Evolutionary conservation across 2,113 vertebrate species (phyloP).

Genomic region (Proteles cristata): DNA sequence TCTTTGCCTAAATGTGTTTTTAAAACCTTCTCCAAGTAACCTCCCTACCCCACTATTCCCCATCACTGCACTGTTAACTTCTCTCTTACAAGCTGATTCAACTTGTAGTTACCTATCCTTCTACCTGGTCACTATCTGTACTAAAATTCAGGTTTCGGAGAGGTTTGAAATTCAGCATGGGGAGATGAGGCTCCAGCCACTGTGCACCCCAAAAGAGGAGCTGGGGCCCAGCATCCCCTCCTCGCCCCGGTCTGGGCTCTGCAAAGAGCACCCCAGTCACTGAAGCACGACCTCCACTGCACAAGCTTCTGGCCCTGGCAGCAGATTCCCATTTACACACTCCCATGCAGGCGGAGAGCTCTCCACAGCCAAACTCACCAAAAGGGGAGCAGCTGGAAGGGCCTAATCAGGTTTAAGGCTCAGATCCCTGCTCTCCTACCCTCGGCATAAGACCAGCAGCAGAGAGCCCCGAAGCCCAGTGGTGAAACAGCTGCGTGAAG

Average conservation of each 20-base stretch:
- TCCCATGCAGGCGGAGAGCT: conserved; percentile 81
- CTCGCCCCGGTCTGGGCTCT: conserved; percentile 82
- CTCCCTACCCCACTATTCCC: background rate
- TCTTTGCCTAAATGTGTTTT: background rate
- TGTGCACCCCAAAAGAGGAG: background rate
- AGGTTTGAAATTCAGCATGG: background rate
- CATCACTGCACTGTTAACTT: background rate
- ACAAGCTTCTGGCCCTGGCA: conserved; percentile 79
- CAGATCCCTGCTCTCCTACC: conserved; percentile 90
- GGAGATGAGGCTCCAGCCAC: background rate
- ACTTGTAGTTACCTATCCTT: background rate
- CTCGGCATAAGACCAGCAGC: conserved; percentile 79
- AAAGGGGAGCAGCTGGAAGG: background rate
- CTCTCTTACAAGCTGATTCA: background rate
- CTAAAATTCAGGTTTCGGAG: background rate
- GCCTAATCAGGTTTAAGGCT: background rate
- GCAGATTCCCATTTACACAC: conserved; percentile 92
- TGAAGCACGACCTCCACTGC: conserved; percentile 73
- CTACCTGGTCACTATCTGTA: background rate
- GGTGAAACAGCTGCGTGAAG: conserved; percentile 87
- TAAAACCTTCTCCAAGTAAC: background rate
- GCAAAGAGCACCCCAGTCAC: conserved; percentile 84
- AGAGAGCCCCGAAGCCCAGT: conserved; percentile 86
- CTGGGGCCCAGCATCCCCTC: background rate
- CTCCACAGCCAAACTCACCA: background rate